Percentiles rank a stretch among this genome's conserved stretches.
Conservation (phyloP, 1,140 invertebrate species). For the Lysiphlebus fabarum region DNA sequence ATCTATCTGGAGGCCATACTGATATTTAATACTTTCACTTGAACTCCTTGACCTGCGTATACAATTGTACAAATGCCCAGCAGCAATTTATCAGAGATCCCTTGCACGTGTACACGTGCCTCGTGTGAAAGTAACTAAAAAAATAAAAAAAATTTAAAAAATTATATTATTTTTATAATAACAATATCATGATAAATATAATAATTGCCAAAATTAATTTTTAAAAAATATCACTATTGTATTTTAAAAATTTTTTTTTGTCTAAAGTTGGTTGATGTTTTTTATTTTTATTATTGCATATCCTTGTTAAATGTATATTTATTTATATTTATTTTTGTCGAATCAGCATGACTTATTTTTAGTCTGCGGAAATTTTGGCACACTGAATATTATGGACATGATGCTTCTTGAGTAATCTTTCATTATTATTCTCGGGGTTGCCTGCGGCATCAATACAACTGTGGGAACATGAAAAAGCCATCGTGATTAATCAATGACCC, state of each 20-base stretch:
- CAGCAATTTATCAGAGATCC: not conserved
- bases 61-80: constrained; percentile 33
- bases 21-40: constrained; percentile 53
- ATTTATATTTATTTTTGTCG: too few species aligned
- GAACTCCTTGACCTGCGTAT: constrained; percentile 48
- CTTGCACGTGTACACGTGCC: not conserved
- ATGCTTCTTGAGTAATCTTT: constrained; percentile 11
- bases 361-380: not conserved
- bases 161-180: not conserved
- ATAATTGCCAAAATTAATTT: too few species aligned
- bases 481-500: constrained; percentile 10
- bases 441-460: constrained; percentile 14
- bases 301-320: too few species aligned
- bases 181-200: too few species aligned
- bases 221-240: too few species aligned
- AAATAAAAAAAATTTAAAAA: constrained; percentile 14
- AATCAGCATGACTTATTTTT: too few species aligned
- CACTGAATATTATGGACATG: not conserved
- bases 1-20: constrained; percentile 31
- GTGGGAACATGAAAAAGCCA: constrained; percentile 3
- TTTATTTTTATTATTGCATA: too few species aligned
- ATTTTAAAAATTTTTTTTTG: too few species aligned
- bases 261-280: too few species aligned
- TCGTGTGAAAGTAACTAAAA: constrained; percentile 16
- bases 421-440: constrained; percentile 11